phyloP scores from a whole-genome alignment of 2,888 invertebrate genomes.

The Diplolepis rosae region DNA sequence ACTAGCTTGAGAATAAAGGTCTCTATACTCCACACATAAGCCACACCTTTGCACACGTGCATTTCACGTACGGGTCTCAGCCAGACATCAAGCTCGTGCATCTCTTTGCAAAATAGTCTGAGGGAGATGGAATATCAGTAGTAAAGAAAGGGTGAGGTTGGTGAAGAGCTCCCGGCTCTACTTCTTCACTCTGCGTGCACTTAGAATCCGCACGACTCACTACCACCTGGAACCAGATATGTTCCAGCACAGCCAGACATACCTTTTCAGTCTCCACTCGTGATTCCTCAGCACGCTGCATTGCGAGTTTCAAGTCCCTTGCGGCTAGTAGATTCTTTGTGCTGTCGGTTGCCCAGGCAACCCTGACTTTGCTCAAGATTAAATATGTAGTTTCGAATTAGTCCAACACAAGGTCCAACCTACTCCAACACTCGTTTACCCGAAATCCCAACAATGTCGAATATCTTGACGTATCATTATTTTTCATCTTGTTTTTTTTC shows the following conservation, averaged over 20 bases:
- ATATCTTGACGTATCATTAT: not conserved
- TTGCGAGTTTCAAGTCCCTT: constrained; percentile 56
- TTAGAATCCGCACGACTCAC: constrained; percentile 37
- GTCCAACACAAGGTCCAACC: constrained; percentile 56
- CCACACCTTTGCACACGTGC: constrained; percentile 20
- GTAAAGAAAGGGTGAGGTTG: constrained; percentile 31
- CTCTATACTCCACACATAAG: not conserved
- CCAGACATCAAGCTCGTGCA: constrained; percentile 62
- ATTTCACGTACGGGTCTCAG: constrained; percentile 16
- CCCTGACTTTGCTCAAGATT: constrained; percentile 67
- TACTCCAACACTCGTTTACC: constrained; percentile 14
- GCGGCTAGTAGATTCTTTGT: constrained; percentile 59
- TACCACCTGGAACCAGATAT: constrained; percentile 41
- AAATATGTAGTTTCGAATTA: constrained; percentile 72
- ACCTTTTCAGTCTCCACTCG: constrained; percentile 47
- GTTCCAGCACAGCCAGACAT: constrained; percentile 41
- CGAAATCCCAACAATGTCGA: not conserved
- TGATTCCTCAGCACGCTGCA: constrained; percentile 49
- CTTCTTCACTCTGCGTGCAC: constrained; percentile 37
- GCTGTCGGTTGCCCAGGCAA: constrained; percentile 57
- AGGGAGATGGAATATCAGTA: constrained; percentile 6
- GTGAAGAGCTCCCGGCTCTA: constrained; percentile 35
- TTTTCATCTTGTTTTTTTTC: not conserved
- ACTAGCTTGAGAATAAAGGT: not conserved
- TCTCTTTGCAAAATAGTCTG: constrained; percentile 52